These are phyloP conservation scores for Metacarcinus magister DNA, from an alignment of 2,888 invertebrate species.

Conservation along the genomic window DNA sequence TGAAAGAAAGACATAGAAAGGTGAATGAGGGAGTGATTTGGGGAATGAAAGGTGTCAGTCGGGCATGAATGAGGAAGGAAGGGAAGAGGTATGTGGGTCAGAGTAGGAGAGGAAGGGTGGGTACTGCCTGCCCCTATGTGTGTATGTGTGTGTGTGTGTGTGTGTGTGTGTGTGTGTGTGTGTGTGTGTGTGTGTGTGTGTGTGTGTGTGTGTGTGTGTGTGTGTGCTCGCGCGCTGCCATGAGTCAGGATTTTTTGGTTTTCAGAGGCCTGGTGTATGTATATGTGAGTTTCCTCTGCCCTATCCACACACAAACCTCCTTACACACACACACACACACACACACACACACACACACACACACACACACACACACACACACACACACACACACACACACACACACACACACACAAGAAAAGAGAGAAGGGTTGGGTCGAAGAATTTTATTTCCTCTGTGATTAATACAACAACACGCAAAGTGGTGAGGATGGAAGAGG, in stretches of 20 bases:
- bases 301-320: not conserved
- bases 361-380: too few species aligned
- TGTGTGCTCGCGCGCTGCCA: not conserved
- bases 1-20: not conserved
- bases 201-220: too few species aligned
- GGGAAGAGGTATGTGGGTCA: not conserved
- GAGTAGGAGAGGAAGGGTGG: not conserved
- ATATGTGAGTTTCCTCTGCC: not conserved
- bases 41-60: not conserved
- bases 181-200: too few species aligned
- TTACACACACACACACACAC: not conserved
- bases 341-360: too few species aligned
- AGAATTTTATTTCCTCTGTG: not conserved
- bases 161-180: too few species aligned
- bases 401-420: too few species aligned
- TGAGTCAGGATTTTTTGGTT: not conserved
- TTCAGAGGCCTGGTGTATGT: not conserved
- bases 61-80: not conserved
- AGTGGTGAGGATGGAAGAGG: not conserved
- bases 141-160: too few species aligned
- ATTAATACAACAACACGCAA: not conserved
- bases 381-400: too few species aligned
- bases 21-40: not conserved
- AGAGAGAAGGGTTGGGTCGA: too few species aligned
- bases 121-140: too few species aligned